phyloP scores from a whole-genome alignment of 92 coral and sea anemone species.

The Nematostella vectensis region DNA sequence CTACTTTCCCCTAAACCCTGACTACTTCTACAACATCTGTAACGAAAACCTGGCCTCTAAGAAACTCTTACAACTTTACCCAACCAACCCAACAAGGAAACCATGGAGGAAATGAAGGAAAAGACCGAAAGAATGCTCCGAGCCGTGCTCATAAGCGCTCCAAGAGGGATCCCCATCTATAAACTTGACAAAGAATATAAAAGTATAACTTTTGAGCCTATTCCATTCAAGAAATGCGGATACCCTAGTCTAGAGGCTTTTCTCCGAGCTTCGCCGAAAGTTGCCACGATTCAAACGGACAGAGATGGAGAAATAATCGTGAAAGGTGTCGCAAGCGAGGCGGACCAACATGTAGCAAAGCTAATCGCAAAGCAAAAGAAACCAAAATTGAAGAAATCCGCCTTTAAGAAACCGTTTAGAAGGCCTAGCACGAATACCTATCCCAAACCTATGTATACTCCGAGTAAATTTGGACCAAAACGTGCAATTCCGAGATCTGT shows the following conservation, averaged over 20 bases:
- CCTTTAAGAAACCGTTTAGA: constrained; percentile 39
- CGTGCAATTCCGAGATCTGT: too few relatives aligned
- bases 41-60: too few relatives aligned
- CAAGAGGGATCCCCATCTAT: constrained; percentile 72
- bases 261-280: constrained; percentile 70
- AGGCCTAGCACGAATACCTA: constrained; percentile 7
- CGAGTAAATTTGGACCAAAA: constrained; percentile 19
- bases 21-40: too few relatives aligned
- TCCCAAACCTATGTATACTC: not conserved
- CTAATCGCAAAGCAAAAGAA: constrained; percentile 88
- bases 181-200: constrained; percentile 64
- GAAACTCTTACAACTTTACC: too few relatives aligned
- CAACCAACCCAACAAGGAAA: too few relatives aligned
- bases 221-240: constrained; percentile 68
- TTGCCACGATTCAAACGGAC: constrained; percentile 56
- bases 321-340: constrained; percentile 70
- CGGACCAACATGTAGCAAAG: constrained; percentile 87
- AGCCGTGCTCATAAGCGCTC: constrained; percentile 91
- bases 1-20: too few relatives aligned
- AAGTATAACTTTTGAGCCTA: constrained; percentile 45
- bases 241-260: constrained; percentile 55
- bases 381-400: constrained; percentile 61
- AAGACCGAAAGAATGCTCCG: constrained; percentile 85
- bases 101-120: constrained; percentile 48
- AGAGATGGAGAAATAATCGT: constrained; percentile 67